Evolutionary conservation across 2,888 invertebrate genomes (phyloP).

Genomic region (Agriopis leucophaearia): DNA sequence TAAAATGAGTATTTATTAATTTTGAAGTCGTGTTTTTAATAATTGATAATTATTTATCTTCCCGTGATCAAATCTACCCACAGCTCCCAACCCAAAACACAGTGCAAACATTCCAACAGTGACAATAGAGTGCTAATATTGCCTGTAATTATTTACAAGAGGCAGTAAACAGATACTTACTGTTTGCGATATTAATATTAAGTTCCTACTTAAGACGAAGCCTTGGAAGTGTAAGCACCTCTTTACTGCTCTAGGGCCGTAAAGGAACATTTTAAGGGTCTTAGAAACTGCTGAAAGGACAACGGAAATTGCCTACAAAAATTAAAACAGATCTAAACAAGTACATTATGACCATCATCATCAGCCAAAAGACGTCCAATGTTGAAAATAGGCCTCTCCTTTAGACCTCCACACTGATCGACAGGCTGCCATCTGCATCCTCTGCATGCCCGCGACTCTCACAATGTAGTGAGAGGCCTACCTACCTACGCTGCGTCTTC

Average conservation of each 20-base stretch:
- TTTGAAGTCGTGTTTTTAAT: too few relatives aligned
- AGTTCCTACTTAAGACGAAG: conserved; percentile 24
- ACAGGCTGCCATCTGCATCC: too few relatives aligned
- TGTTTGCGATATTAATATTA: conserved; percentile 34
- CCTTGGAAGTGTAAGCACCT: conserved; percentile 15
- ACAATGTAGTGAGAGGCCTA: too few relatives aligned
- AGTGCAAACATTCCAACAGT: conserved; percentile 25
- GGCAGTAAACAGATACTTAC: conserved; percentile 35
- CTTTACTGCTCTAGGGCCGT: conserved; percentile 1
- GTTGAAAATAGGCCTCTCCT: too few relatives aligned
- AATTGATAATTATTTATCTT: not conserved
- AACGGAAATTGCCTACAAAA: conserved; percentile 11
- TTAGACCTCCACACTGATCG: too few relatives aligned
- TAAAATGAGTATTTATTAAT: too few relatives aligned
- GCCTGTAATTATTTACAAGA: conserved; percentile 35
- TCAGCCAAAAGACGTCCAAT: too few relatives aligned
- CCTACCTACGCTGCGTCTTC: too few relatives aligned
- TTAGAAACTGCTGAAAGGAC: conserved; percentile 4
- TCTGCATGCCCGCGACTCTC: too few relatives aligned
- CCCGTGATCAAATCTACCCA: conserved; percentile 5
- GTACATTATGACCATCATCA: too few relatives aligned
- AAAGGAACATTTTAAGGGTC: conserved; percentile 3
- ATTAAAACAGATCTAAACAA: not conserved
- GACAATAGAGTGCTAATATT: conserved; percentile 40
- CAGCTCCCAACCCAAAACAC: conserved; percentile 16